Evolutionary conservation across 2,113 vertebrate species (phyloP), one percentile per base, ranked within the genome.

Genomic region (Poeciliopsis occidentalis): DNA sequence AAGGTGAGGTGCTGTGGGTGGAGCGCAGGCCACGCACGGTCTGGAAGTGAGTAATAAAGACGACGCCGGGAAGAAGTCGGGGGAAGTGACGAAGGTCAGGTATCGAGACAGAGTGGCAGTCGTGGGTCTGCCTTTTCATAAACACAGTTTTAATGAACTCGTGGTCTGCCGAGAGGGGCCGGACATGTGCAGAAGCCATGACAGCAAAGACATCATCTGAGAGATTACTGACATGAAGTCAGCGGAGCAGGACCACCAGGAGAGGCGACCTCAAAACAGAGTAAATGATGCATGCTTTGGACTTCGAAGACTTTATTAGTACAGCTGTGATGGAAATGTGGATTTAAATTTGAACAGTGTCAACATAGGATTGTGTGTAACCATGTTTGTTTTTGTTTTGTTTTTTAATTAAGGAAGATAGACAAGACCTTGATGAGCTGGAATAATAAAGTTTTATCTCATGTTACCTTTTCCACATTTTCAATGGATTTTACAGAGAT

Each of bases 61-160:
- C 37, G 66, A 73, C 47, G 24, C 74, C 12, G n/a, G 67, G 27
- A 67, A 73, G 63, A 51, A 29, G 54, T 1, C n/a, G 24, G 65
- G 57, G 66, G 71, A 60, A 37, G 67, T 62, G 75, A 74, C 69
- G 51, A 37, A 27, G 72, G 70, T 11, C 71, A 76, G 75, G 82
- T 85, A 84, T 86, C 67, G 19, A 19, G 77, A 72, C 24, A 74
- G 79, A 77, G 57, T 80, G 85, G 72, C 86, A 88, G 80, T 84
- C 65, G 41, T 51, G 60, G 71, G 64, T 60, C 67, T 79, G 41
- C 32, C 22, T 66, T 83, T 83, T 84, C 84, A 66, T 79, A 83
- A 76, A 72, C 60, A 69, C 77, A 82, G 74, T 75, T 77, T 85
- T 89, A 89, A 91, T 87, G 84, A 85, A 81, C 75, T 13, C 30